Percentiles rank a stretch among this genome's conserved stretches.
These are phyloP conservation scores for Zapornia atra DNA, from an alignment of 2,113 vertebrate genomes.

Conservation along the genomic window DNA sequence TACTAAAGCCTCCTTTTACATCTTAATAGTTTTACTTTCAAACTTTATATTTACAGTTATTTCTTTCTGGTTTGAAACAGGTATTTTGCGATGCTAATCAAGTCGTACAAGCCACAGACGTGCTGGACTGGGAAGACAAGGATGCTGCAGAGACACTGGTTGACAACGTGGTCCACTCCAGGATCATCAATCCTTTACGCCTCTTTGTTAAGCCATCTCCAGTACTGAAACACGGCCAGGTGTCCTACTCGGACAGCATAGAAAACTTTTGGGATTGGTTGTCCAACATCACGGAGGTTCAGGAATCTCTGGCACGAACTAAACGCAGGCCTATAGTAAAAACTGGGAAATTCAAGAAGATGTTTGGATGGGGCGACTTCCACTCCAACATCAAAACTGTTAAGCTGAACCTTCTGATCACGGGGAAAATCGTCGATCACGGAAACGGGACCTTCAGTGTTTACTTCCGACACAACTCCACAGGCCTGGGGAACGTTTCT, in stretches of 20 bases:
- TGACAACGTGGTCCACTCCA: constrained; percentile 83
- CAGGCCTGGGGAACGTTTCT: constrained; percentile 94
- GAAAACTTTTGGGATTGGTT: constrained; percentile 98
- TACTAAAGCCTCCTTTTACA: background rate
- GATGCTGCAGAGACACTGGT: constrained; percentile 82
- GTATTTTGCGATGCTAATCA: constrained; percentile 83
- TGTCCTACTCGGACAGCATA: constrained; percentile 87
- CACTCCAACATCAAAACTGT: constrained; percentile 99
- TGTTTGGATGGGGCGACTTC: constrained; percentile 99
- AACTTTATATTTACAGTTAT: background rate
- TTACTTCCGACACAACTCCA: constrained; percentile 98
- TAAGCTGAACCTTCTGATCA: constrained; percentile 98
- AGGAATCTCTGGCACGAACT: constrained; percentile 91
- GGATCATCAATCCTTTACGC: constrained; percentile 89
- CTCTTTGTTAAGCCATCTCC: constrained; percentile 90
- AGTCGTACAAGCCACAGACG: constrained; percentile 74
- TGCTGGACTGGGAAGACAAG: constrained; percentile 89
- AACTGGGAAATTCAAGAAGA: constrained; percentile 99
- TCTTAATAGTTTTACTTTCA: background rate
- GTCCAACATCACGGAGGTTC: constrained; percentile 93
- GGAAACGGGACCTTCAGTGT: constrained; percentile 98
- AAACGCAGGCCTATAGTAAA: constrained; percentile 98
- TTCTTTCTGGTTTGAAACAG: constrained; percentile 72
- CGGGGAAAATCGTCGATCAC: constrained; percentile 97
- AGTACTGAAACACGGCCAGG: constrained; percentile 84